These are phyloP conservation scores for Enteromius treurensis DNA, from an alignment of 2,797 vertebrate genomes.

Conservation along the genomic window DNA sequence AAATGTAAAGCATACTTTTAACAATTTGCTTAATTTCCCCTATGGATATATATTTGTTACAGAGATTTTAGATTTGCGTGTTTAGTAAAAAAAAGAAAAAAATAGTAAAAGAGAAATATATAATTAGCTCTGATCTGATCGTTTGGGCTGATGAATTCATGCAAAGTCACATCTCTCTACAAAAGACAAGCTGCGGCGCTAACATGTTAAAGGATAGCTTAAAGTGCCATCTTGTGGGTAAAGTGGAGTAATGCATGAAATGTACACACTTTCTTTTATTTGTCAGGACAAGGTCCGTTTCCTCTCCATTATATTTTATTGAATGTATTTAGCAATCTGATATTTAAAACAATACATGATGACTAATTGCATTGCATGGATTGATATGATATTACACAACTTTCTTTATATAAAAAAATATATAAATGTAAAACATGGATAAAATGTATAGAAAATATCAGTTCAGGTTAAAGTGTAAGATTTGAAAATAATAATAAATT, in stretches of 20 bases:
- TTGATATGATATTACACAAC: not conserved
- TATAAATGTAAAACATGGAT: not conserved
- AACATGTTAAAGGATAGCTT: not conserved
- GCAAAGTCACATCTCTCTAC: not conserved
- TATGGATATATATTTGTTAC: not conserved
- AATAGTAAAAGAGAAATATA: not conserved
- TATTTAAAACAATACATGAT: not conserved
- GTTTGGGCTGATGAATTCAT: not conserved
- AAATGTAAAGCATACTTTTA: not conserved
- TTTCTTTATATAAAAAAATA: not conserved
- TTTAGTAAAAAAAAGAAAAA: not conserved
- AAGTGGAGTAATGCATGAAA: not conserved
- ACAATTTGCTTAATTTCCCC: not conserved
- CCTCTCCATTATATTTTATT: not conserved
- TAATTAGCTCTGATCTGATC: not conserved
- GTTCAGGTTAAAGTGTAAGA: not conserved
- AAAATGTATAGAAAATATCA: not conserved
- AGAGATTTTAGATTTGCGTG: not conserved
- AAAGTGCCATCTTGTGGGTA: slow-evolving; percentile 22
- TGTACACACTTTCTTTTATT: not conserved
- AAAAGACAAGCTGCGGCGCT: not conserved
- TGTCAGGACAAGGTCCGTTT: not conserved
- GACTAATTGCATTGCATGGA: not conserved
- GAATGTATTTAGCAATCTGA: not conserved
- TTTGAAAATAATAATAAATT: not conserved